Evolutionary conservation across 2,888 invertebrate species (phyloP).

Genomic region (Rhagonycha fulva): DNA sequence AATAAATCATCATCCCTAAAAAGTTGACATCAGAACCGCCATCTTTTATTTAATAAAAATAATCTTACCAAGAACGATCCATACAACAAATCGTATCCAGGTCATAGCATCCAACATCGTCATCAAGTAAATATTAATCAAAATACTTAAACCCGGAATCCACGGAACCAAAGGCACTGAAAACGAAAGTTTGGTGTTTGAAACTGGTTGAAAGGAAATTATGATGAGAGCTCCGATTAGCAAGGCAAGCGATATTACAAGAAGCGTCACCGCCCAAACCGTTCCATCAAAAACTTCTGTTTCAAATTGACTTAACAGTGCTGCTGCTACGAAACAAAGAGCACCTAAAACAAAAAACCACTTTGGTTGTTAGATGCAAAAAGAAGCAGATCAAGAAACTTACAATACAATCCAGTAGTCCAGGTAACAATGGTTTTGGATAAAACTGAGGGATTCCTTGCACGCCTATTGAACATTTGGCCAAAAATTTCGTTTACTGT

Average conservation of each 20-base stretch:
- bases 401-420: constrained; percentile 59
- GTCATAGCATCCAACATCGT: constrained; percentile 75
- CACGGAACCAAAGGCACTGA: constrained; percentile 81
- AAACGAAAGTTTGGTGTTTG: constrained; percentile 65
- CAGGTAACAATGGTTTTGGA: constrained; percentile 56
- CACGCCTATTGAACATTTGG: constrained; percentile 56
- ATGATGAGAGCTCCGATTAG: constrained; percentile 57
- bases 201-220: constrained; percentile 67
- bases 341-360: constrained; percentile 41
- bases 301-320: constrained; percentile 47
- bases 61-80: constrained; percentile 76
- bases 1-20: constrained; percentile 74
- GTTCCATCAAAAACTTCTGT: constrained; percentile 50
- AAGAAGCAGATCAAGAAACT: constrained; percentile 31
- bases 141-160: constrained; percentile 78
- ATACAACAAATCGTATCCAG: constrained; percentile 80
- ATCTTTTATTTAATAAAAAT: background rate
- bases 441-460: constrained; percentile 53
- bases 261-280: constrained; percentile 47
- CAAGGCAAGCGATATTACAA: constrained; percentile 42
- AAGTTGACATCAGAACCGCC: constrained; percentile 14
- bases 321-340: constrained; percentile 48
- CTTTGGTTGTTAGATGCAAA: background rate
- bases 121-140: constrained; percentile 86
- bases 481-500: constrained; percentile 44